Conservation (phyloP, 2,113 vertebrate species). For the Sapajus apella region DNA sequence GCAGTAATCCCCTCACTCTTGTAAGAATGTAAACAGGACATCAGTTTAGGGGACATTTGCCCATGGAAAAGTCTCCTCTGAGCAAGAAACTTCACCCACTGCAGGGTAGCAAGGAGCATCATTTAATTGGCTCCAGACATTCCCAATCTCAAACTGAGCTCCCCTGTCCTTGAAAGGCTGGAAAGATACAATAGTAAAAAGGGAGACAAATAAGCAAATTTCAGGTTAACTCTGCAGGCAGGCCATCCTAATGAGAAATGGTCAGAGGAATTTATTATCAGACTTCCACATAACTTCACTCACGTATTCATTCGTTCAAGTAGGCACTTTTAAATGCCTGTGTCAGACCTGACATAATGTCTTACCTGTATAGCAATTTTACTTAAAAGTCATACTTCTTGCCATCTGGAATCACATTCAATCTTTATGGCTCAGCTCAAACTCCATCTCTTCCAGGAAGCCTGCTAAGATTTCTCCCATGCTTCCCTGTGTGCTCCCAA, state of each 20-base stretch:
- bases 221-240: neutral
- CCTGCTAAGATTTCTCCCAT: slow-evolving; percentile 13
- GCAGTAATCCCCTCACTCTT: neutral
- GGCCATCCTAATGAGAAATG: neutral
- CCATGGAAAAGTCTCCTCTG: neutral
- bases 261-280: neutral
- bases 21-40: neutral
- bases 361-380: neutral
- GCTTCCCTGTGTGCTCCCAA: neutral
- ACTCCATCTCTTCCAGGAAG: neutral
- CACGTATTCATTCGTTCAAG: neutral
- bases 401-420: neutral
- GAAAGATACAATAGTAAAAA: neutral
- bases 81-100: neutral
- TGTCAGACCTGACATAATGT: neutral
- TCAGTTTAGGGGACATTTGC: neutral
- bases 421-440: neutral
- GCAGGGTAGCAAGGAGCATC: neutral
- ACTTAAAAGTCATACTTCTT: neutral
- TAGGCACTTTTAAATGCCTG: neutral
- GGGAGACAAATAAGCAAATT: neutral
- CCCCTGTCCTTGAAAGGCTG: neutral
- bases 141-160: neutral
- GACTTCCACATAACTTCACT: neutral
- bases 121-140: neutral